Evolutionary conservation across 2,797 vertebrate species (phyloP).

Genomic region (Huso huso): DNA sequence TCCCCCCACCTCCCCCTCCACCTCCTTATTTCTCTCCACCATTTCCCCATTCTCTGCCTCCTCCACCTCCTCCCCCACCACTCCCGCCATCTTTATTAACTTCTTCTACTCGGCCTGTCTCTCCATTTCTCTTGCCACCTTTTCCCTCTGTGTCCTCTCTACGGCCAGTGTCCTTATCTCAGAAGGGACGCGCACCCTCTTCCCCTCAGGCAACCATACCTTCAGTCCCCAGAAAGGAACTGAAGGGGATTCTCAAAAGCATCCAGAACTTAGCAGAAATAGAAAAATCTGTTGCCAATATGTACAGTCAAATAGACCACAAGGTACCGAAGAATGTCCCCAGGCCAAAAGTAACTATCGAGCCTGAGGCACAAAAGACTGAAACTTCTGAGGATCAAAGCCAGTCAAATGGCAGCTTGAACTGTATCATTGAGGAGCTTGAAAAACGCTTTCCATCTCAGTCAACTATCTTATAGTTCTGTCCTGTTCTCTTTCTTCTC

Average conservation of each 20-base stretch:
- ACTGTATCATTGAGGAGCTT: constrained; percentile 67
- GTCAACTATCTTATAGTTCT: constrained; percentile 60
- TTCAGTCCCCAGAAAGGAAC: constrained; percentile 51
- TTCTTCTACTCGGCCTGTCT: too few relatives aligned
- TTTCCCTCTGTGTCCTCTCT: constrained; percentile 37
- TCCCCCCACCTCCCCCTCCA: constrained; percentile 43
- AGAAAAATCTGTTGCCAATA: constrained; percentile 76
- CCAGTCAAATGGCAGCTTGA: constrained; percentile 59
- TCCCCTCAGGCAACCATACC: constrained; percentile 26
- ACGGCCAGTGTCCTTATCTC: constrained; percentile 38
- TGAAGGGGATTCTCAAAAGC: constrained; percentile 81
- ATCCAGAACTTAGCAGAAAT: constrained; percentile 77
- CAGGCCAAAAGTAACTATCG: constrained; percentile 49
- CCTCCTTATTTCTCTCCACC: constrained; percentile 34
- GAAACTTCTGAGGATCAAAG: constrained; percentile 46
- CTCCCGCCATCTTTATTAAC: too few relatives aligned
- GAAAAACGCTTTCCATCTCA: constrained; percentile 65
- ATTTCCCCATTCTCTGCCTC: constrained; percentile 31
- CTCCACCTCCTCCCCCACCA: constrained; percentile 22
- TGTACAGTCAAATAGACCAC: constrained; percentile 76
- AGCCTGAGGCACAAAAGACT: constrained; percentile 38
- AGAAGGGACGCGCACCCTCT: constrained; percentile 22
- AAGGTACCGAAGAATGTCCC: constrained; percentile 41
- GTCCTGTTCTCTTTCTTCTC: constrained; percentile 18
- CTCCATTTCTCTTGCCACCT: constrained; percentile 29